phyloP scores from a whole-genome alignment of 2,113 vertebrate genomes.

The Perca flavescens region DNA sequence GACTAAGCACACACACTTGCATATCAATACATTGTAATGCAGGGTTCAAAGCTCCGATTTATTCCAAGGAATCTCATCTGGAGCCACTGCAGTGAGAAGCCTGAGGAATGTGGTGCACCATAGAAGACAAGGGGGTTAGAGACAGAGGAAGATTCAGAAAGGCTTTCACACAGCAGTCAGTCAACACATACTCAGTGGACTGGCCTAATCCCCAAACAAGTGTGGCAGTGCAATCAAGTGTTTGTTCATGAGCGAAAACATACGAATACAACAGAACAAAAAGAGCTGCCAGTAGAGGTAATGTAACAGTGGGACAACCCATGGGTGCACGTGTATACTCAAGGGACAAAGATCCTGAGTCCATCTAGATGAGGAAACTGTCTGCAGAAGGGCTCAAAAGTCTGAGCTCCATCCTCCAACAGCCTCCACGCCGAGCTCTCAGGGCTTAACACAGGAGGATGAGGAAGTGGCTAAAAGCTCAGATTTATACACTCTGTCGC shows the following conservation, averaged over 20 bases:
- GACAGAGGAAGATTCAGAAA: conserved; percentile 23
- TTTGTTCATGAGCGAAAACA: conserved; percentile 29
- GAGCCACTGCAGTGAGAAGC: conserved; percentile 27
- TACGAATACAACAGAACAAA: conserved; percentile 17
- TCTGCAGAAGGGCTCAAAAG: conserved; percentile 48
- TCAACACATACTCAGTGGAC: conserved; percentile 56
- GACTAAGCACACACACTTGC: conserved; percentile 11
- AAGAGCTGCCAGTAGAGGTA: neutral
- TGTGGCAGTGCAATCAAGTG: conserved; percentile 47
- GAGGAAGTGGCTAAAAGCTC: conserved; percentile 56
- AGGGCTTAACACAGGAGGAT: conserved; percentile 54
- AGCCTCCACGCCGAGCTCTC: conserved; percentile 39
- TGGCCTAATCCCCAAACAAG: conserved; percentile 56
- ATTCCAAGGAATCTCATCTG: conserved; percentile 19
- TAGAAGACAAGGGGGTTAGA: conserved; percentile 7
- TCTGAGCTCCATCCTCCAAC: conserved; percentile 44
- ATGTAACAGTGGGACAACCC: conserved; percentile 25
- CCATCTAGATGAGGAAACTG: conserved; percentile 31
- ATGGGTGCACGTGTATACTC: conserved; percentile 15
- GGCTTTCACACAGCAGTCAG: conserved; percentile 50
- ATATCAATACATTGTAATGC: conserved; percentile 22
- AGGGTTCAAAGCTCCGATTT: conserved; percentile 16
- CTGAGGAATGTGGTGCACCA: conserved; percentile 20
- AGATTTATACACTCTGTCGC: conserved; percentile 34
- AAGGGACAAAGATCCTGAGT: conserved; percentile 33